Conservation (phyloP, 2,113 vertebrate genomes). For the Notarius lentiginosus region DNA sequence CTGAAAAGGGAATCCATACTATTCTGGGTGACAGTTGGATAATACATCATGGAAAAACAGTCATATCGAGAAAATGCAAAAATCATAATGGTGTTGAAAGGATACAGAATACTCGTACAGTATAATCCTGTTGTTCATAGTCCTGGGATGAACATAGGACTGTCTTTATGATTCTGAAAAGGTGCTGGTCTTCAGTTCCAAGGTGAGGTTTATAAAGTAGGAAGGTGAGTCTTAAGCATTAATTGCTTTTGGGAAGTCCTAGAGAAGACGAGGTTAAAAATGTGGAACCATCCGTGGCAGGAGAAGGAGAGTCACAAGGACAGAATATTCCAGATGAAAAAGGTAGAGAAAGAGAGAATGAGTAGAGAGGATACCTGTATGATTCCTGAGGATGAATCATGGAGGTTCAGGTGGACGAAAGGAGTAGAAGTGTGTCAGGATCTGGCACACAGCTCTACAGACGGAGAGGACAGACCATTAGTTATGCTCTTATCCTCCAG, state of each 20-base stretch:
- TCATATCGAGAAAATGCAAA: not conserved
- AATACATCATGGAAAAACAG: not conserved
- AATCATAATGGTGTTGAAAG: not conserved
- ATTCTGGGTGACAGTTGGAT: not conserved
- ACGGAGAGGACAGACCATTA: not conserved
- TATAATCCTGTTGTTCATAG: not conserved
- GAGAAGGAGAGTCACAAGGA: not conserved
- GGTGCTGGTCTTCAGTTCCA: not conserved
- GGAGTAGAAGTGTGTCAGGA: not conserved
- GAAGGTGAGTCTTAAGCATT: not conserved
- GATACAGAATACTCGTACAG: not conserved
- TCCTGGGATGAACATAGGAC: not conserved
- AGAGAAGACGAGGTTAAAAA: not conserved
- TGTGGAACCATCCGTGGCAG: not conserved
- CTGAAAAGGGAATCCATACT: not conserved
- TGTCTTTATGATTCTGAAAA: not conserved
- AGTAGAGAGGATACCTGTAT: not conserved
- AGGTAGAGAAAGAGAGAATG: not conserved
- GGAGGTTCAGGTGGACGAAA: not conserved
- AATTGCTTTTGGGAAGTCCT: not conserved
- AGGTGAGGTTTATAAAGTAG: not conserved
- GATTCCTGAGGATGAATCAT: slow-evolving; percentile 2
- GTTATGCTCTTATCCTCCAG: not conserved
- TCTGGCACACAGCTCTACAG: not conserved
- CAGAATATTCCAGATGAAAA: not conserved